These are phyloP conservation scores for Ariopsis seemanni DNA, from an alignment of 2,113 vertebrate species.

Conservation along the genomic window DNA sequence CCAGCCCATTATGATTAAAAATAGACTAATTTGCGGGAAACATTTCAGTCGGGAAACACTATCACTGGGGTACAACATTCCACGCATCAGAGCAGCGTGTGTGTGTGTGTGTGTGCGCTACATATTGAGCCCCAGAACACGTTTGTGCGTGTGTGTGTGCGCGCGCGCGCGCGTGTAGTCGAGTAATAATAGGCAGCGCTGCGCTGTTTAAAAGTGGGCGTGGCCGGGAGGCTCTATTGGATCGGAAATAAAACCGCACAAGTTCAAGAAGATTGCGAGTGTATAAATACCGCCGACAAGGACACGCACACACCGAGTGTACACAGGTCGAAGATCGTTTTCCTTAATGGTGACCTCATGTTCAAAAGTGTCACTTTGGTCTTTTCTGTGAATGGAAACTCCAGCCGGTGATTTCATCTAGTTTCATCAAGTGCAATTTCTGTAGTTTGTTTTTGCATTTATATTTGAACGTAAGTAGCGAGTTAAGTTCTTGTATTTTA, in stretches of 20 bases:
- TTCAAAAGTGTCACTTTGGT: slow-evolving; percentile 8
- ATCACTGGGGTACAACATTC: slow-evolving; percentile 25
- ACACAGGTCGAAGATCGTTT: slow-evolving; percentile 38
- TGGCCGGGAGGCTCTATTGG: slow-evolving; percentile 74
- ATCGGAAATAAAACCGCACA: slow-evolving; percentile 85
- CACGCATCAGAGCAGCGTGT: slow-evolving; percentile 29
- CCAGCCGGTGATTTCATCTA: neutral
- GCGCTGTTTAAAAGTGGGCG: slow-evolving; percentile 60
- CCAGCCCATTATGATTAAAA: slow-evolving; percentile 21
- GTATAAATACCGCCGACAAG: slow-evolving; percentile 80
- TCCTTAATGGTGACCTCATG: neutral
- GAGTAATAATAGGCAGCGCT: slow-evolving; percentile 51
- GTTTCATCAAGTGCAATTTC: neutral
- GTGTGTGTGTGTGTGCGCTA: neutral
- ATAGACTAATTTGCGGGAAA: slow-evolving; percentile 30
- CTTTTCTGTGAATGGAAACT: slow-evolving; percentile 2
- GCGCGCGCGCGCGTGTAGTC: neutral
- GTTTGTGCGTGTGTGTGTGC: neutral
- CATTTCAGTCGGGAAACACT: slow-evolving; percentile 20
- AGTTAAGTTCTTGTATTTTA: neutral
- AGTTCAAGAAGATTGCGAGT: slow-evolving; percentile 77
- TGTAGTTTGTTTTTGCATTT: neutral
- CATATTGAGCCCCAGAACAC: too few relatives aligned
- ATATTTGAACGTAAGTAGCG: neutral
- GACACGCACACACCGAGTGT: slow-evolving; percentile 57